phyloP scores from a whole-genome alignment of 2,113 vertebrate genomes.

The Cynoglossus semilaevis region DNA sequence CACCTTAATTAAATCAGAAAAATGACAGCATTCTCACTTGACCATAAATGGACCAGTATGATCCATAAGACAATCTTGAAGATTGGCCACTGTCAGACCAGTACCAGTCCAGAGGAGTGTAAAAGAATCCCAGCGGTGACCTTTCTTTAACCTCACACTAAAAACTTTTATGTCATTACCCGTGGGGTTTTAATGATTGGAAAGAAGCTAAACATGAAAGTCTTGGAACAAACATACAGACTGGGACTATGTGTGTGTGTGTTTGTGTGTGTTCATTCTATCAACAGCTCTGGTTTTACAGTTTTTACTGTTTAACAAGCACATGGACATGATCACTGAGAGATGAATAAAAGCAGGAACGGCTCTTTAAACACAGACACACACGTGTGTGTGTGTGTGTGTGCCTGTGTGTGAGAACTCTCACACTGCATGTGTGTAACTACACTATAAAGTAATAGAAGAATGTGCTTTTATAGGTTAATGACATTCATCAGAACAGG shows the following conservation, averaged over 20 bases:
- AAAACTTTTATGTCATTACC: slow-evolving; percentile 12
- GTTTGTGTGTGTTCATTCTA: slow-evolving; percentile 18
- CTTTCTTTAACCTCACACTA: slow-evolving; percentile 41
- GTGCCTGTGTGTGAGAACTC: slow-evolving; percentile 8
- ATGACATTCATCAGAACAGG: slow-evolving; percentile 55
- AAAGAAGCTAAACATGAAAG: slow-evolving; percentile 18
- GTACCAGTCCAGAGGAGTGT: too few species aligned
- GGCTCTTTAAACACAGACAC: slow-evolving; percentile 37
- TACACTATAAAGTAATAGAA: slow-evolving; percentile 36
- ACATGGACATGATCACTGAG: slow-evolving; percentile 44
- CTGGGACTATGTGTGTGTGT: slow-evolving; percentile 14
- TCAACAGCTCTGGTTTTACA: slow-evolving; percentile 15
- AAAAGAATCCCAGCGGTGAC: slow-evolving; percentile 42
- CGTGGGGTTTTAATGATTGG: slow-evolving; percentile 13
- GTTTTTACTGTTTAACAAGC: slow-evolving; percentile 50
- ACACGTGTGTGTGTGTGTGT: slow-evolving; percentile 6
- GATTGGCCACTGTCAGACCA: too few species aligned
- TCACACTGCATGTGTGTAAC: slow-evolving; percentile 8
- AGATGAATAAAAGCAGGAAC: slow-evolving; percentile 33
- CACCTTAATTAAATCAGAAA: too few species aligned
- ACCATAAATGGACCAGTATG: too few species aligned
- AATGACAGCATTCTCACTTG: too few species aligned
- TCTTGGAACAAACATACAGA: background rate
- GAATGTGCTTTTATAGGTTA: slow-evolving; percentile 57
- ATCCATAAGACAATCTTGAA: too few species aligned